Evolutionary conservation across 2,113 vertebrate genomes (phyloP), one percentile per base, ranked within the genome.

Genomic region (Gavialis gangeticus): DNA sequence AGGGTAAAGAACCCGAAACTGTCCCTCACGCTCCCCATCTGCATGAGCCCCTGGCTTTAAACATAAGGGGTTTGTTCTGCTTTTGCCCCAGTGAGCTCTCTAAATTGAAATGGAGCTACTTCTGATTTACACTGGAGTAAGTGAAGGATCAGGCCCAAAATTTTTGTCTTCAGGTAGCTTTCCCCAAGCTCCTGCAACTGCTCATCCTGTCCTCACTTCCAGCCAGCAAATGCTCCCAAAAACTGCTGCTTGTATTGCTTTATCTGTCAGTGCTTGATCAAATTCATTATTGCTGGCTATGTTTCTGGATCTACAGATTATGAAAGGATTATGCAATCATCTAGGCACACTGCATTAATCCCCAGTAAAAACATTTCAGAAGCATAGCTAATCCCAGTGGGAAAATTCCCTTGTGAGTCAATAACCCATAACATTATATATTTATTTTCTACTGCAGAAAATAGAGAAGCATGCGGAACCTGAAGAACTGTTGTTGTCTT

Each of bases 381-480:
- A 71, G 21, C 57, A 57, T 10, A 59, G 56, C 34, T 94, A 91
- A 90, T 88, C 56, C 84, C 59, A 24, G 73, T 80, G 27, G 69
- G 25, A 60, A 34, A 28, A 10, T 71, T 34, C 2, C 56, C 55
- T 46, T 10, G 5, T 59, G 4, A 37, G 34, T 25, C 11, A 28
- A 11, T 55, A 77, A 37, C 15, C 21, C n/a, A 37, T 46, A 83
- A 54, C 54, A 2, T 82, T 46, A 37, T 86, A 46, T 22, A 81
- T 79, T 94, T 58, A 12, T 86, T 84, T 90, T 55, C 34, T 79
- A 58, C 63, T 37, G 14, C 59, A 98, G 97, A 95, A 98, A 24
- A 62, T 60, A 55, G 96, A 98, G 34, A 95, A 60, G 79, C 81
- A 84, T 56, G 88, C 96, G 46, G 95, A 97, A 46, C 97, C 97